phyloP scores from a whole-genome alignment of 1,140 invertebrate genomes.

The Tetramorium simillimum region DNA sequence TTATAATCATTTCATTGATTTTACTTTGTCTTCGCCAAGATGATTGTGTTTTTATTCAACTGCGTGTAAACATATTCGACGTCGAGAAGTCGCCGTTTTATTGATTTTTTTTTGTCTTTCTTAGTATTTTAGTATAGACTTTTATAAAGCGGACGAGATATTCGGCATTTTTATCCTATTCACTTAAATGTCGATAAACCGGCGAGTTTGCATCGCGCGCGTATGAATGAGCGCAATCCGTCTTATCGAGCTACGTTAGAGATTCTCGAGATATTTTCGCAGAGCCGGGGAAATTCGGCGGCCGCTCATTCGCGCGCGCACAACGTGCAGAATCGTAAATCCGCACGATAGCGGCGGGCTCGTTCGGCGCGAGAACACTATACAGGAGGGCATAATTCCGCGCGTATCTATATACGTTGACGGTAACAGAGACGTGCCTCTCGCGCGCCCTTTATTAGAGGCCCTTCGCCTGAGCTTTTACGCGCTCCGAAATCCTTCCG shows the following conservation, averaged over 20 bases:
- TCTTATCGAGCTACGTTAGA: not conserved
- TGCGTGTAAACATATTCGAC: not conserved
- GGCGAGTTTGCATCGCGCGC: not conserved
- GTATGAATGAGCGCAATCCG: constrained; percentile 16
- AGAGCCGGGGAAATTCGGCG: not conserved
- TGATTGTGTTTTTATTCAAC: not conserved
- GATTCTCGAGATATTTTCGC: constrained; percentile 36
- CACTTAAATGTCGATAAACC: not conserved
- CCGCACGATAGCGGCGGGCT: constrained; percentile 22
- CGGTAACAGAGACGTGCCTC: not conserved
- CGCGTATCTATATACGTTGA: constrained; percentile 48
- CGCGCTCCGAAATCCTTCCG: constrained; percentile 54
- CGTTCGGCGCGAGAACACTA: constrained; percentile 16
- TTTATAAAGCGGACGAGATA: not conserved
- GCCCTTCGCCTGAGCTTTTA: constrained; percentile 65
- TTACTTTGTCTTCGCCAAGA: not conserved
- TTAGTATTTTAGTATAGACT: not conserved
- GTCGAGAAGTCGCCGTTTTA: not conserved
- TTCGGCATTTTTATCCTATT: not conserved
- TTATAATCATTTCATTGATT: not conserved
- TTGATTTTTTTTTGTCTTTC: not conserved
- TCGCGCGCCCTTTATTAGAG: constrained; percentile 54
- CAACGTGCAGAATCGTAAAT: constrained; percentile 64
- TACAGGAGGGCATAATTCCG: constrained; percentile 46
- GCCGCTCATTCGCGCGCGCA: constrained; percentile 4